These are phyloP conservation scores for Caracal caracal DNA, from an alignment of 2,113 vertebrate species.

Conservation along the genomic window DNA sequence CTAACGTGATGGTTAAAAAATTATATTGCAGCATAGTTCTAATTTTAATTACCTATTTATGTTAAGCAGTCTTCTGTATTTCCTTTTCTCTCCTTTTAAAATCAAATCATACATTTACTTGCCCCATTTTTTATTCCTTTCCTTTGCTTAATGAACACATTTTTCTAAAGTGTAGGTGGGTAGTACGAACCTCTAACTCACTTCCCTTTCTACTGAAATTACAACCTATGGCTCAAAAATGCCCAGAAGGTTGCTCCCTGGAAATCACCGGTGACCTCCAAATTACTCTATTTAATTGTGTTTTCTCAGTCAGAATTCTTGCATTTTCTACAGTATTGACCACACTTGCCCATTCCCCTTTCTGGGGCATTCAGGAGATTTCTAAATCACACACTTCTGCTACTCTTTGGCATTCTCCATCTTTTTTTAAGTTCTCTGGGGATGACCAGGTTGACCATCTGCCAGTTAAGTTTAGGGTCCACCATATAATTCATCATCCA, in stretches of 20 bases:
- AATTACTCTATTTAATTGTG: background rate
- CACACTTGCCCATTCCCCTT: rapidly evolving
- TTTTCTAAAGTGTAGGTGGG: background rate
- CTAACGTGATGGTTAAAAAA: background rate
- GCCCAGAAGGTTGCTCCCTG: background rate
- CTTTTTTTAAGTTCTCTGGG: background rate
- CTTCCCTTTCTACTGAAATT: background rate
- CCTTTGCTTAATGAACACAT: background rate
- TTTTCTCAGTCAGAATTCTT: background rate
- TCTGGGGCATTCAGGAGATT: background rate
- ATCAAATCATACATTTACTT: background rate
- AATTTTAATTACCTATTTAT: slow-evolving; percentile 33
- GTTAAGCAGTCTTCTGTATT: background rate
- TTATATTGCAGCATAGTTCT: background rate
- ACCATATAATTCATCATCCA: background rate
- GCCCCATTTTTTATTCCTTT: background rate
- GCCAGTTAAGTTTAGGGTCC: background rate
- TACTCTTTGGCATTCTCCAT: background rate
- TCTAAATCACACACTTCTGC: background rate
- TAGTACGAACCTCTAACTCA: background rate
- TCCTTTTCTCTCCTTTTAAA: background rate
- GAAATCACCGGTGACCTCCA: background rate
- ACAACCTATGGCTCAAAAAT: background rate
- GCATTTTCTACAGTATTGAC: background rate
- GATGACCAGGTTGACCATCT: background rate